Evolutionary conservation across 2,113 vertebrate species (phyloP).

Genomic region (Heterochromis multidens): DNA sequence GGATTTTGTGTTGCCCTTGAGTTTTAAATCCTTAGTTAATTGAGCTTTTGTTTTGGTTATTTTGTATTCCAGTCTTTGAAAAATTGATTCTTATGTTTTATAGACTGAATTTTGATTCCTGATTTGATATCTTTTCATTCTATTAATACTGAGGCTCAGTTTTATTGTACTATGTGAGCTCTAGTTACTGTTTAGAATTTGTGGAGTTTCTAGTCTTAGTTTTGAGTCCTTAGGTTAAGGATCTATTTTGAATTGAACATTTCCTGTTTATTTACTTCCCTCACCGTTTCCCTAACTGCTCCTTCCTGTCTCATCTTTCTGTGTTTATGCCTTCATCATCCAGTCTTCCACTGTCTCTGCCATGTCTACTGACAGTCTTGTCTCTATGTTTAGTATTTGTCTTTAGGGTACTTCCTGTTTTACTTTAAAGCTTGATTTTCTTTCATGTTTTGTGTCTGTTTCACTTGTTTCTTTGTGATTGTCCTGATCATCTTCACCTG

Average conservation of each 20-base stretch:
- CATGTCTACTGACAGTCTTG: background rate
- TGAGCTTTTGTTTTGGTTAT: background rate
- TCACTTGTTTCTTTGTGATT: background rate
- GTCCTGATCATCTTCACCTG: background rate
- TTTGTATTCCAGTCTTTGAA: background rate
- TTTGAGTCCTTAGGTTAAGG: background rate
- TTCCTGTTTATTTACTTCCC: background rate
- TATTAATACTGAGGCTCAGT: background rate
- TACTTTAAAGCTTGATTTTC: background rate
- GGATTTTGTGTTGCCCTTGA: background rate
- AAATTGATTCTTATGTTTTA: background rate
- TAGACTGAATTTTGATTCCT: background rate
- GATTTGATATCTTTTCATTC: background rate
- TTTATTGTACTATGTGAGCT: background rate
- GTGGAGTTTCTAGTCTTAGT: background rate
- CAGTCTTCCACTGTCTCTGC: background rate
- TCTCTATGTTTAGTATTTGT: background rate
- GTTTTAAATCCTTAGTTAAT: background rate
- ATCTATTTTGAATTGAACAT: background rate
- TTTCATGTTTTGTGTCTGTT: background rate
- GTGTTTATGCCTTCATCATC: background rate
- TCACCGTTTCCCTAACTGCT: background rate
- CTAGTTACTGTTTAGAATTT: background rate
- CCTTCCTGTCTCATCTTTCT: background rate
- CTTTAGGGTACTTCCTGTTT: background rate